Evolutionary conservation across 2,888 invertebrate species (phyloP), one percentile per base, ranked within the genome.

Genomic region (Onchidella celtica): DNA sequence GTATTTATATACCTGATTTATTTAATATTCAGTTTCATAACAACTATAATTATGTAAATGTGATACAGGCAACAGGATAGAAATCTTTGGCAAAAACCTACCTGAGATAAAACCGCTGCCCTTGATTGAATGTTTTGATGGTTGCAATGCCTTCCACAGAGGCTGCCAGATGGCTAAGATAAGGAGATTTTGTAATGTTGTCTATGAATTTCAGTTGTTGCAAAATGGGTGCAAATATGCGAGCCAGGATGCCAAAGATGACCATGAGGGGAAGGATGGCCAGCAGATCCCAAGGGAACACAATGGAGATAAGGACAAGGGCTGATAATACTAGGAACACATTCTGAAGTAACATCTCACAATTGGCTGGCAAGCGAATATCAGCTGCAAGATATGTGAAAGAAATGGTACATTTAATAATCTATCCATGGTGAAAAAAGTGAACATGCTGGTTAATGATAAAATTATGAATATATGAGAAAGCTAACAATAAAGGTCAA

Each of bases 241-340:
- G 83, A 38, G 93, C 92, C 68, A 94, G 89, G 1, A 93, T 63
- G 14, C 91, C 72, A 84, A 94, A 93, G 21, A 92, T 85, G 59
- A 89, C 84, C 72, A 89, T 86, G 9, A 94, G 88, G 3, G 94
- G 93, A 21, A 94, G 78, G 47, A 92, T 89, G 32, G 92, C 92
- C 61, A 94, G 83, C 63, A 93, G 89, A 84, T 94, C 93, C 86
- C 90, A 91, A 93, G 97, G 97, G 77, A 97, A 97, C 86, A 97
- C 96, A 89, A 95, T 95, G 94, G 96, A 96, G 89, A 98, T 96
- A 11, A 97, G 97, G 87, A 97, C 83, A 84, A 97, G 96, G 83
- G 97, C 95, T 70, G 95, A 94, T 90, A 97, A 90, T 94, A 98
- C 97, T 96, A 94, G 91, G 86, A 95, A 94, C 61, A 94, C 90